Evolutionary conservation across 2,888 invertebrate genomes (phyloP).

Genomic region (Drosophila atroscutellata): DNA sequence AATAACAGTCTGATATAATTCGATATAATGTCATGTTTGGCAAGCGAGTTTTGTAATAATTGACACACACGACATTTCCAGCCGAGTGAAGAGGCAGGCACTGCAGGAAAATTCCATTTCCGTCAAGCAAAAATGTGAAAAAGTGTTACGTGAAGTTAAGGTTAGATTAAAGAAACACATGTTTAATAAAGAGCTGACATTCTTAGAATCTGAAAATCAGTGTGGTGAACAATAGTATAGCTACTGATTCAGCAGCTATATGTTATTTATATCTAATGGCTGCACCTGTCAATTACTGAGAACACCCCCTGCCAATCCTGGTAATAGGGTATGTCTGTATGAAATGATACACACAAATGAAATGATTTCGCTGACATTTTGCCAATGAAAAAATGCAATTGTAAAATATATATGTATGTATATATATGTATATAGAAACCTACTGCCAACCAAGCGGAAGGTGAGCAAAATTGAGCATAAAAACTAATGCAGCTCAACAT

Average conservation of each 20-base stretch:
- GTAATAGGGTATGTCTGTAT: neutral
- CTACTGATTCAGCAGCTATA: neutral
- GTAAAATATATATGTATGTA: neutral
- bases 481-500: slow-evolving; percentile 60
- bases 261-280: neutral
- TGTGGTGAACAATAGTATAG: neutral
- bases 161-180: neutral
- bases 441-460: slow-evolving; percentile 36
- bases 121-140: neutral
- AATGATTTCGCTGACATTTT: slow-evolving; percentile 44
- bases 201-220: neutral
- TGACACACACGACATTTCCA: slow-evolving; percentile 38
- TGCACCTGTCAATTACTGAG: neutral
- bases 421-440: slow-evolving; percentile 1
- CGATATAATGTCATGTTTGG: slow-evolving; percentile 24
- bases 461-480: slow-evolving; percentile 62
- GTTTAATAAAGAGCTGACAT: too few species aligned
- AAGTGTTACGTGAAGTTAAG: neutral
- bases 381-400: slow-evolving; percentile 27
- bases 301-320: neutral
- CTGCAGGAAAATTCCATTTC: neutral
- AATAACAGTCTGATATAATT: slow-evolving; percentile 6
- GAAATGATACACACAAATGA: slow-evolving; percentile 24
- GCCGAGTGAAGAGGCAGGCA: neutral
- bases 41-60: slow-evolving; percentile 26